Evolutionary conservation across 2,113 vertebrate species (phyloP).

Genomic region (Pongo pygmaeus): DNA sequence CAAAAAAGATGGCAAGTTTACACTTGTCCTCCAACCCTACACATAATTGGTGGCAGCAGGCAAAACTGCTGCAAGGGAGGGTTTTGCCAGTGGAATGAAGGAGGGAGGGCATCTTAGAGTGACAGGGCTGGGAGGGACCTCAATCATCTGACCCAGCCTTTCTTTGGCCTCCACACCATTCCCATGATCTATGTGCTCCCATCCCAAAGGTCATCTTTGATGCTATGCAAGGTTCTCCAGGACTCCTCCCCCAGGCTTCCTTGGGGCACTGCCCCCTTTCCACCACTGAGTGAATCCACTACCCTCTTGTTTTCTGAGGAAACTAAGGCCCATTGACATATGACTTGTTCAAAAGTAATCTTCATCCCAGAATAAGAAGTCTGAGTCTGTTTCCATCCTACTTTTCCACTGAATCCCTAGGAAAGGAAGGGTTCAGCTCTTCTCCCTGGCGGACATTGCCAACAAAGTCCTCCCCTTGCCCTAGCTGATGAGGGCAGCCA

Average conservation of each 20-base stretch:
- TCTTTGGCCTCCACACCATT: background rate
- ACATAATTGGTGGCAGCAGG: conserved; percentile 63
- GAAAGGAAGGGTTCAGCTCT: background rate
- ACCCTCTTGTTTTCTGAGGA: background rate
- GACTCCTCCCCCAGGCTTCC: background rate
- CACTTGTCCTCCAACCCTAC: conserved; percentile 64
- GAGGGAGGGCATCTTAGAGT: background rate
- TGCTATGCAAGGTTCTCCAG: background rate
- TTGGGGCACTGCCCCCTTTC: background rate
- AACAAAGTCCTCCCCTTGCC: background rate
- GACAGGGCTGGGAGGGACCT: conserved; percentile 29
- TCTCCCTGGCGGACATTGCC: background rate
- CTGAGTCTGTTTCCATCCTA: background rate
- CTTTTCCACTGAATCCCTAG: background rate
- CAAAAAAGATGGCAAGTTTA: conserved; percentile 69
- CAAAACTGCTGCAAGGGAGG: conserved; percentile 54
- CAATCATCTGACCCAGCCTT: background rate
- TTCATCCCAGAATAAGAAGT: background rate
- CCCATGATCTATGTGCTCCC: background rate
- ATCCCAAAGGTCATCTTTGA: background rate
- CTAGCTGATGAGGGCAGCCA: background rate
- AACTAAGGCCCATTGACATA: background rate
- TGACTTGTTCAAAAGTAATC: background rate
- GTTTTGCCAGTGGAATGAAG: conserved; percentile 53
- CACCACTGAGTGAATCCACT: background rate